These are phyloP conservation scores for Rhagoletis zephyria DNA, from an alignment of 1,140 invertebrate species.

Conservation along the genomic window DNA sequence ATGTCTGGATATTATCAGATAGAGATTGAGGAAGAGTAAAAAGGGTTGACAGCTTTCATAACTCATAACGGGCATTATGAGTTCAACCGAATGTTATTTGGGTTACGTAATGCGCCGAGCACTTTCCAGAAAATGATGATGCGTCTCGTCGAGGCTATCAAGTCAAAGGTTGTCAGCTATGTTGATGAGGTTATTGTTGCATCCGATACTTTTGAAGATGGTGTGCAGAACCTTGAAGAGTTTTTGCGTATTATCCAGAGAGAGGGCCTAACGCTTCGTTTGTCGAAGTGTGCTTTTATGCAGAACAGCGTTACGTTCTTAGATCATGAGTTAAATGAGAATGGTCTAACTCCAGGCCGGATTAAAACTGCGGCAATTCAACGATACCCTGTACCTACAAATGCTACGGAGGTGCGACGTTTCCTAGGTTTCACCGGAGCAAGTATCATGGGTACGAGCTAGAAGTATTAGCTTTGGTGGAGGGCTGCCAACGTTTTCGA, in stretches of 20 bases:
- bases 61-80: background rate
- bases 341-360: background rate
- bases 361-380: background rate
- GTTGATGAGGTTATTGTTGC: too few relatives aligned
- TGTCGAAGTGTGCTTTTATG: background rate
- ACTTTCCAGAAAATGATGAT: slow-evolving; percentile 22
- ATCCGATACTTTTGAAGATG: too few relatives aligned
- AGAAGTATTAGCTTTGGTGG: too few relatives aligned
- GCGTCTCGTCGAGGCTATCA: background rate
- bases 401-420: too few relatives aligned
- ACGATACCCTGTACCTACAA: background rate
- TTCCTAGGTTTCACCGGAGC: too few relatives aligned
- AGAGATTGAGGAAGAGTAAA: background rate
- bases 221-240: too few relatives aligned
- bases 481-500: too few relatives aligned
- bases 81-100: slow-evolving; percentile 1
- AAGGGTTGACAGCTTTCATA: background rate
- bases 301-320: background rate
- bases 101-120: background rate
- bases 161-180: too few relatives aligned
- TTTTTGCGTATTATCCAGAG: too few relatives aligned
- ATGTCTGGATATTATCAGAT: background rate
- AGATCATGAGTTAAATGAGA: background rate
- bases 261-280: background rate
- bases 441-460: too few relatives aligned